phyloP scores from a whole-genome alignment of 2,113 vertebrate species.

The Eretmochelys imbricata region DNA sequence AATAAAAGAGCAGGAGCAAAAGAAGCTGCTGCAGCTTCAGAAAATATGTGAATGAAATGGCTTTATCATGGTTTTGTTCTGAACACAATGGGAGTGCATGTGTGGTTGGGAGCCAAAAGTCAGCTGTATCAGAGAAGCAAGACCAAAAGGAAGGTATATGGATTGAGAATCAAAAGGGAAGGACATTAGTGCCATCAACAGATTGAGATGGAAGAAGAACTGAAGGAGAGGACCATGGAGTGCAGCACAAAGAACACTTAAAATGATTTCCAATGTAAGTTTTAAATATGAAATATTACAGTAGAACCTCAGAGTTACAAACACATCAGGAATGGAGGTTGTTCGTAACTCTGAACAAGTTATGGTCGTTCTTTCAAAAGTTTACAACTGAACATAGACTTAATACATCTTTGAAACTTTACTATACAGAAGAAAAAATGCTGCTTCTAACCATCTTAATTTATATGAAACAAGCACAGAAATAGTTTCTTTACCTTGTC shows the following conservation, averaged over 20 bases:
- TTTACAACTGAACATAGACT: no score
- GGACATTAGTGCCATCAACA: background rate
- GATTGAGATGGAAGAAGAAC: slow-evolving; percentile 25
- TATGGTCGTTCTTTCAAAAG: no score
- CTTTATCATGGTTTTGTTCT: slow-evolving; percentile 48
- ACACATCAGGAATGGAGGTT: no score
- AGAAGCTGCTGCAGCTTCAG: slow-evolving; percentile 32
- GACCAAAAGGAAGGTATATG: background rate
- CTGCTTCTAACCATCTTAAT: no score
- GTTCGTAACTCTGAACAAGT: no score
- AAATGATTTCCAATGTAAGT: background rate
- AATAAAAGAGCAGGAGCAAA: slow-evolving; percentile 55
- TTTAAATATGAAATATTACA: background rate
- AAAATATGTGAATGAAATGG: slow-evolving; percentile 38
- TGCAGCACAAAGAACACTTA: background rate
- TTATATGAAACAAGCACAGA: no score
- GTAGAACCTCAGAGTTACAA: no score
- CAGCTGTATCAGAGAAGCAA: background rate
- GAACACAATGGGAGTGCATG: slow-evolving; percentile 49
- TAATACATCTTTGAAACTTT: no score
- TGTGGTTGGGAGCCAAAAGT: slow-evolving; percentile 6
- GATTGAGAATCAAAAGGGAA: background rate
- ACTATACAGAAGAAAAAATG: no score
- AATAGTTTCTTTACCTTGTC: no score
- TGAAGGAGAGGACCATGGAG: slow-evolving; percentile 2